A percentile compares a stretch with the other conserved stretches of the same genome.
Evolutionary conservation across 2,888 invertebrate species (phyloP).

Genomic region (Drosophila mayaguana): DNA sequence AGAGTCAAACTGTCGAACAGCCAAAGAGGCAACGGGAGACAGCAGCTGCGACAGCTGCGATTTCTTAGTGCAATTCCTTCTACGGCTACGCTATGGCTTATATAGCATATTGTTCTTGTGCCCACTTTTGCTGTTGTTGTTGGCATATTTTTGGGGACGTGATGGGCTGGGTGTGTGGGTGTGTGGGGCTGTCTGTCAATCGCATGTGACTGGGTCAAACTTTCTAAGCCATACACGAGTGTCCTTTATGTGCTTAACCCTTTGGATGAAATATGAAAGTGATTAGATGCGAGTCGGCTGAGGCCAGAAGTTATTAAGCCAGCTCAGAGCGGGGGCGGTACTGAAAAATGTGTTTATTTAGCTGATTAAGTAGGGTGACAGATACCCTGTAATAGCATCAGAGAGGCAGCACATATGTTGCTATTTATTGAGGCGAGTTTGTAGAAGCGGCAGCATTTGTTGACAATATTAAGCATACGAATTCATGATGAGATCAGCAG

Average conservation of each 20-base stretch:
- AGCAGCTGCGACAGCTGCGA: constrained; percentile 38
- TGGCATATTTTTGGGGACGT: constrained; percentile 49
- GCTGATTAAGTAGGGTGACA: constrained; percentile 4
- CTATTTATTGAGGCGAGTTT: neutral
- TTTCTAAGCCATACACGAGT: constrained; percentile 17
- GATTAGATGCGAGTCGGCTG: constrained; percentile 31
- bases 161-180: constrained; percentile 10
- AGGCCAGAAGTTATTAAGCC: constrained; percentile 16
- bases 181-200: constrained; percentile 52
- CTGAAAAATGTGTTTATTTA: constrained; percentile 28
- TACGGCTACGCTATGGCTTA: constrained; percentile 1
- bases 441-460: neutral
- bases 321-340: neutral
- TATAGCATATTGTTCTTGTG: constrained; percentile 43
- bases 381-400: neutral
- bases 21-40: constrained; percentile 27
- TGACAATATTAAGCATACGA: neutral
- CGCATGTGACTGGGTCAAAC: constrained; percentile 59
- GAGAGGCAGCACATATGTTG: neutral
- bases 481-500: neutral
- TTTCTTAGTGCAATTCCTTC: constrained; percentile 16
- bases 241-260: constrained; percentile 29
- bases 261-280: constrained; percentile 40
- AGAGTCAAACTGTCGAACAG: constrained; percentile 24
- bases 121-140: constrained; percentile 36